phyloP scores from a whole-genome alignment of 2,888 invertebrate genomes.

The Halictus ligatus region DNA sequence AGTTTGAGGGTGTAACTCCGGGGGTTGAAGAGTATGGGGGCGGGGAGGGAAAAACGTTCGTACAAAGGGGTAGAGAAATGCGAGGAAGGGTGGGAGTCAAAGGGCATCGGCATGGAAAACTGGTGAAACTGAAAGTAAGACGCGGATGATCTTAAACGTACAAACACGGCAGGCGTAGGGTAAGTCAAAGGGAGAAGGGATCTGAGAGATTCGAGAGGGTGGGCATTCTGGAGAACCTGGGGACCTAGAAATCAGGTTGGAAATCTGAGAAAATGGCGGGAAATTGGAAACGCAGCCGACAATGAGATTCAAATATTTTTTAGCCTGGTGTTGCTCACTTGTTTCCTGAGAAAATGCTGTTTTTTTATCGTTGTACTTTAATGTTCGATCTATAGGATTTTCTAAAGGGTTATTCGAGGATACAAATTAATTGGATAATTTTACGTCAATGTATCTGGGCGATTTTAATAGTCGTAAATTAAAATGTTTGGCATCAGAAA shows the following conservation, averaged over 20 bases:
- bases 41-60: neutral
- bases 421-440: no score
- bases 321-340: no score
- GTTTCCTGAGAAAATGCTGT: no score
- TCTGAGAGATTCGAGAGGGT: no score
- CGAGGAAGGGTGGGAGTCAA: neutral
- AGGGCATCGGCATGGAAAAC: neutral
- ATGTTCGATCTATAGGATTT: no score
- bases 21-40: neutral
- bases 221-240: no score
- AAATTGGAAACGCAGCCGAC: neutral
- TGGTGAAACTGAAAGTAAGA: slow-evolving; percentile 3
- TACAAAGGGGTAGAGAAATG: slow-evolving; percentile 12
- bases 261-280: neutral
- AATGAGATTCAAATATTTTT: no score
- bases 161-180: neutral
- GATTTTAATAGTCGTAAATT: no score
- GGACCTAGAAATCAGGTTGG: neutral
- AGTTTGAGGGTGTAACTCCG: neutral
- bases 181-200: neutral
- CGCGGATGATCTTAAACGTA: neutral
- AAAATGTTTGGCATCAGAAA: no score
- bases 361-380: no score
- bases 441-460: no score
- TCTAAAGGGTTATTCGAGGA: no score